Percentiles rank a stretch among this genome's conserved stretches.
Evolutionary conservation across 2,113 vertebrate species (phyloP).

Genomic region (Pantherophis guttatus): DNA sequence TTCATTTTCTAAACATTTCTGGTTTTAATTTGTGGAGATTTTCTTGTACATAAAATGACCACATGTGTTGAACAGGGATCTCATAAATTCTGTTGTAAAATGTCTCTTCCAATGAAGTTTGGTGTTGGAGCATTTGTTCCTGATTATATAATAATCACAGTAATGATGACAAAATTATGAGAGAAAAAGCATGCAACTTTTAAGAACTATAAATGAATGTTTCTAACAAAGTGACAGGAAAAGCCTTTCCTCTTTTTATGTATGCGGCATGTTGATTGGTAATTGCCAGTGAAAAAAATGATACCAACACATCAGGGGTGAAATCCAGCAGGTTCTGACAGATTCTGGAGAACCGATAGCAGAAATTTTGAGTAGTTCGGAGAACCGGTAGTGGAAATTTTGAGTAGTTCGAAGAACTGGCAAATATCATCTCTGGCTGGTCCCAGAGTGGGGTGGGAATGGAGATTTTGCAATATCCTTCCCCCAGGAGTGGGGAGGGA

Average conservation of each 20-base stretch:
- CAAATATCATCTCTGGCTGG: too few relatives aligned
- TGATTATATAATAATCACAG: conserved; percentile 40
- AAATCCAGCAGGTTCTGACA: too few relatives aligned
- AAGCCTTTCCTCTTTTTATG: background rate
- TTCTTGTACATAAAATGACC: conserved; percentile 42
- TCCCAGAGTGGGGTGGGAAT: too few relatives aligned
- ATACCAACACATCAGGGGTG: background rate
- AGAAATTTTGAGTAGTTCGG: too few relatives aligned
- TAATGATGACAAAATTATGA: background rate
- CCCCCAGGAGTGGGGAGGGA: too few relatives aligned
- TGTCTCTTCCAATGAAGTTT: conserved; percentile 29
- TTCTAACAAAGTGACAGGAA: background rate
- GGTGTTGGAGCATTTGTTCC: conserved; percentile 34
- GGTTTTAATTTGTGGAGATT: conserved; percentile 53
- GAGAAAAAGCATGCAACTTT: background rate
- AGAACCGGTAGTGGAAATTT: too few relatives aligned
- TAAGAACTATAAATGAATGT: background rate
- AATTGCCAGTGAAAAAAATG: background rate
- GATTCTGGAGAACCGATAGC: too few relatives aligned
- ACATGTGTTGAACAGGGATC: conserved; percentile 23
- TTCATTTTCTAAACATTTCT: conserved; percentile 35
- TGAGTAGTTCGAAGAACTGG: too few relatives aligned
- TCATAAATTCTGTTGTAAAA: conserved; percentile 56
- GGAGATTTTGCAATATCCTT: too few relatives aligned
- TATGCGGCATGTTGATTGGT: background rate